phyloP scores from a whole-genome alignment of 2,888 invertebrate species.

The Notodonta ziczac region DNA sequence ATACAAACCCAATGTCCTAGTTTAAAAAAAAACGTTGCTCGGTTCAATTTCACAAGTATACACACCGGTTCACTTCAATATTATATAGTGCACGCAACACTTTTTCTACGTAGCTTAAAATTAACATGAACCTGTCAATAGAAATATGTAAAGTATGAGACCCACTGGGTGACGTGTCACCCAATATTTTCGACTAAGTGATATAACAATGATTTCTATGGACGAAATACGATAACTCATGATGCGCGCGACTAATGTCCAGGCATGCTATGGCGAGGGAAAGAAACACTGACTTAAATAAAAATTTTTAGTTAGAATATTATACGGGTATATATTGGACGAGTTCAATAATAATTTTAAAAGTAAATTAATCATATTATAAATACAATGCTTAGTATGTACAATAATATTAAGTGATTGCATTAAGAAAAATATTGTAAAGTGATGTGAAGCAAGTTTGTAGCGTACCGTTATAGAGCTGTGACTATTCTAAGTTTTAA shows the following conservation, averaged over 20 bases:
- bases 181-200: conserved; percentile 17
- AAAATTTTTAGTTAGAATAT: neutral
- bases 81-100: conserved; percentile 64
- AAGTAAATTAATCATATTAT: neutral
- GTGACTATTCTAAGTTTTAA: conserved; percentile 43
- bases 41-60: conserved; percentile 53
- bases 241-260: neutral
- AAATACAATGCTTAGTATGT: conserved; percentile 30
- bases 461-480: conserved; percentile 40
- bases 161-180: conserved; percentile 12
- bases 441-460: conserved; percentile 20
- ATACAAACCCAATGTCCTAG: conserved; percentile 48
- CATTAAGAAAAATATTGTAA: conserved; percentile 13
- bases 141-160: conserved; percentile 20
- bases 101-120: conserved; percentile 57
- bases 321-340: conserved; percentile 6
- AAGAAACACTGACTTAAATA: neutral
- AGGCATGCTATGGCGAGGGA: neutral
- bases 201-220: conserved; percentile 11
- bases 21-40: conserved; percentile 48
- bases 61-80: conserved; percentile 57
- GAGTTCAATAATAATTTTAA: conserved; percentile 3
- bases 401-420: conserved; percentile 28
- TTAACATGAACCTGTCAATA: conserved; percentile 27
- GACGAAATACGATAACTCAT: neutral